These are phyloP conservation scores for Eristalinus aeneus DNA, from an alignment of 2,888 invertebrate species.

Conservation along the genomic window DNA sequence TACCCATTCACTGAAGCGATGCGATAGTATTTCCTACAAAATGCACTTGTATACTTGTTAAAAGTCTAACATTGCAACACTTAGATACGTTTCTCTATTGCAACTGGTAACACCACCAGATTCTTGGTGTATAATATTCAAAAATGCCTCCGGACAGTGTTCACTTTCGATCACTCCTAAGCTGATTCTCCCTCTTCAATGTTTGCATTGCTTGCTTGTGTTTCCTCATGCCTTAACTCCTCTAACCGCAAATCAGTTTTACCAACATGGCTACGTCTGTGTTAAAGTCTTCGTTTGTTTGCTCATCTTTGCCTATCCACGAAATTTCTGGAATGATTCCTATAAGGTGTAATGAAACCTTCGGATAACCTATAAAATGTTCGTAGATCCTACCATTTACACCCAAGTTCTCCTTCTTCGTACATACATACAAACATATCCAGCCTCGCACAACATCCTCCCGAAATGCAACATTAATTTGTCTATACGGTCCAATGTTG, in stretches of 20 bases:
- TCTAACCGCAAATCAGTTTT: constrained; percentile 36
- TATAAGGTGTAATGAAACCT: constrained; percentile 61
- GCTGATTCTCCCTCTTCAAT: constrained; percentile 12
- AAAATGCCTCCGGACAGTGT: background rate
- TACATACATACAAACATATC: background rate
- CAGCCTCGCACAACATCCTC: constrained; percentile 24
- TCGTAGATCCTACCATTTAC: constrained; percentile 12
- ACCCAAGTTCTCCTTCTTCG: background rate
- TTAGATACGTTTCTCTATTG: background rate
- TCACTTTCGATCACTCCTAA: constrained; percentile 38
- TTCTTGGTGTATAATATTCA: constrained; percentile 13
- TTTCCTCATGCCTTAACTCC: background rate
- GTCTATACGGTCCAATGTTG: constrained; percentile 61
- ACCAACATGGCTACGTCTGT: constrained; percentile 9
- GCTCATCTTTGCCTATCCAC: constrained; percentile 44
- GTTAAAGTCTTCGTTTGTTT: constrained; percentile 39
- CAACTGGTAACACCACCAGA: constrained; percentile 30
- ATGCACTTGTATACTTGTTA: background rate
- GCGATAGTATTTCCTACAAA: background rate
- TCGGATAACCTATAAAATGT: constrained; percentile 66
- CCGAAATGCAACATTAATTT: constrained; percentile 68
- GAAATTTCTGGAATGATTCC: constrained; percentile 48
- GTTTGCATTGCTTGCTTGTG: constrained; percentile 5
- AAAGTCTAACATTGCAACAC: background rate
- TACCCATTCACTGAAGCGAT: background rate